A percentile compares a stretch with the other conserved stretches of the same genome.
These are phyloP conservation scores for Trachurus trachurus DNA, from an alignment of 2,797 vertebrate species.

Conservation along the genomic window DNA sequence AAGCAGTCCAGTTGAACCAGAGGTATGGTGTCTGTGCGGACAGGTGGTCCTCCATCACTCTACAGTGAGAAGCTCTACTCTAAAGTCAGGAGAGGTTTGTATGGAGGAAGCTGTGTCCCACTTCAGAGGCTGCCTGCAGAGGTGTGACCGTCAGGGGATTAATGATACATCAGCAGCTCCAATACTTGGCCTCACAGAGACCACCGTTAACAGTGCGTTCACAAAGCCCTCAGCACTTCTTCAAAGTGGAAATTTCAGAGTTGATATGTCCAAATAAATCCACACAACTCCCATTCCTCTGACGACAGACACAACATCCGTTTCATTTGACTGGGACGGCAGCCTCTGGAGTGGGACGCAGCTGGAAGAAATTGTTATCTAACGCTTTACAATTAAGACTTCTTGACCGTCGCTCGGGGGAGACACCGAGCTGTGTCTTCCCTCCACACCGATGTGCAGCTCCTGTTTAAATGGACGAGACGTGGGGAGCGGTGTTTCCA, in stretches of 20 bases:
- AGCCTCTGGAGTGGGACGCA: slow-evolving; percentile 46
- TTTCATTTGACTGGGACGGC: not conserved
- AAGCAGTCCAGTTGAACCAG: not conserved
- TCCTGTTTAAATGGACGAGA: slow-evolving; percentile 15
- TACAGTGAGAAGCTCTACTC: slow-evolving; percentile 23
- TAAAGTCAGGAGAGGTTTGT: slow-evolving; percentile 11
- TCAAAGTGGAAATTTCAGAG: not conserved
- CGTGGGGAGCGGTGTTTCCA: slow-evolving; percentile 15
- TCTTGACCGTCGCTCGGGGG: slow-evolving; percentile 11
- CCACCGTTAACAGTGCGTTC: slow-evolving; percentile 30
- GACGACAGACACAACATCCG: not conserved
- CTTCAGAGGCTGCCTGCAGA: slow-evolving; percentile 34
- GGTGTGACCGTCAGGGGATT: slow-evolving; percentile 20
- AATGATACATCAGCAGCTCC: slow-evolving; percentile 16
- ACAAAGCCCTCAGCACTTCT: not conserved
- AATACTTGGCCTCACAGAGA: slow-evolving; percentile 54
- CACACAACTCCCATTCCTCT: not conserved
- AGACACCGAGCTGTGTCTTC: slow-evolving; percentile 22
- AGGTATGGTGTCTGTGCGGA: not conserved
- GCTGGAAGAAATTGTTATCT: not conserved
- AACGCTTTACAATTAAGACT: slow-evolving; percentile 7
- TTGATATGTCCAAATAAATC: slow-evolving; percentile 14
- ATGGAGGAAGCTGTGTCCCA: slow-evolving; percentile 26
- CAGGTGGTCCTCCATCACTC: slow-evolving; percentile 5
- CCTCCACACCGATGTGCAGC: not conserved